A percentile compares a stretch with the other conserved stretches of the same genome.
Conservation (phyloP, 2,888 invertebrate genomes). For the Agrotis segetum region DNA sequence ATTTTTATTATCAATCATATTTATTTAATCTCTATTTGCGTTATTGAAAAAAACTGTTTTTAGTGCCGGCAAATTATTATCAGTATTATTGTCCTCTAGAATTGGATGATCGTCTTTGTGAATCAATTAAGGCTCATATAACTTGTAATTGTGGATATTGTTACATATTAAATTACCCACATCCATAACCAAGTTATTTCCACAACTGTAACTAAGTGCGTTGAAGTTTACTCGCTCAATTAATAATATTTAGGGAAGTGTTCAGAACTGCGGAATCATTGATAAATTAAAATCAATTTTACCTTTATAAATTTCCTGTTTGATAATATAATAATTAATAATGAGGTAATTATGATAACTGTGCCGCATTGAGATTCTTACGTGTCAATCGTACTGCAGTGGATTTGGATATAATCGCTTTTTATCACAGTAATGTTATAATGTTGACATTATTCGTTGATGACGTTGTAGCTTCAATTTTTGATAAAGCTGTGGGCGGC, state of each 20-base stretch:
- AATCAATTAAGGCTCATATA: slow-evolving; percentile 19
- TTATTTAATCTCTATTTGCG: neutral
- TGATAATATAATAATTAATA: slow-evolving; percentile 25
- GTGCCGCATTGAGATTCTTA: slow-evolving; percentile 28
- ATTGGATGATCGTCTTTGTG: slow-evolving; percentile 29
- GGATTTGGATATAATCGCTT: slow-evolving; percentile 9
- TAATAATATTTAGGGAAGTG: slow-evolving; percentile 16
- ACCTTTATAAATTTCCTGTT: slow-evolving; percentile 21
- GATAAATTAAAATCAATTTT: slow-evolving; percentile 17
- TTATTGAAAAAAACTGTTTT: slow-evolving; percentile 2
- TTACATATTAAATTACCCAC: slow-evolving; percentile 45
- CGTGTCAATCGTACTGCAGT: slow-evolving; percentile 33
- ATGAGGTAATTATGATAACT: slow-evolving; percentile 46
- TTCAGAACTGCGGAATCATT: slow-evolving; percentile 17
- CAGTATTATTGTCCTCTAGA: slow-evolving; percentile 37
- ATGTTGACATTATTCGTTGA: slow-evolving; percentile 24
- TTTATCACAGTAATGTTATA: slow-evolving; percentile 36
- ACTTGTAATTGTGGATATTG: slow-evolving; percentile 45
- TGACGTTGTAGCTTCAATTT: slow-evolving; percentile 27
- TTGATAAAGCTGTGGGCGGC: slow-evolving; percentile 58
- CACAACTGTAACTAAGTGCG: slow-evolving; percentile 17
- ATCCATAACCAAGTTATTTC: slow-evolving; percentile 23
- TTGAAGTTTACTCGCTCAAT: slow-evolving; percentile 11
- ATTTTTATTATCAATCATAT: slow-evolving; percentile 1
- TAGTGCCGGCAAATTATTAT: slow-evolving; percentile 22